phyloP scores from a whole-genome alignment of 2,113 vertebrate species.

The Cyanoramphus novaezelandiae region DNA sequence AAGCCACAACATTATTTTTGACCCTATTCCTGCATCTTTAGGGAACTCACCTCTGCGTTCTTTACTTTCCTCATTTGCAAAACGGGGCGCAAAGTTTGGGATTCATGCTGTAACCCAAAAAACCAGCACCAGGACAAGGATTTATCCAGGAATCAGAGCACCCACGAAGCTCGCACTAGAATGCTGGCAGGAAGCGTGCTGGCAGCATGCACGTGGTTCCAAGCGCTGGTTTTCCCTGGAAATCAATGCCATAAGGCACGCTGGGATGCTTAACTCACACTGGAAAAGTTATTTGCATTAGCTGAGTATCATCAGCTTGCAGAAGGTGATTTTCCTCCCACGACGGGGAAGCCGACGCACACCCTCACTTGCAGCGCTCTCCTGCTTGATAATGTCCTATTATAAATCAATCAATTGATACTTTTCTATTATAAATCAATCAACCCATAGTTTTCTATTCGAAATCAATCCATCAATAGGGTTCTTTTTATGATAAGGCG shows the following conservation, averaged over 20 bases:
- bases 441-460: background rate
- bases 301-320: background rate
- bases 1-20: background rate
- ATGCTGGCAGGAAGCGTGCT: rapidly evolving
- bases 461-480: background rate
- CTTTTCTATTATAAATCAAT: background rate
- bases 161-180: rapidly evolving
- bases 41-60: rapidly evolving
- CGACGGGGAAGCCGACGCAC: rapidly evolving
- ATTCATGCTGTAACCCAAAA: background rate
- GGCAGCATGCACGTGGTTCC: rapidly evolving
- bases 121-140: background rate
- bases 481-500: background rate
- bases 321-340: background rate
- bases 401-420: background rate
- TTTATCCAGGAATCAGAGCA: background rate
- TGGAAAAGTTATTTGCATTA: background rate
- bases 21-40: background rate
- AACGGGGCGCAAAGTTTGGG: background rate
- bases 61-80: background rate
- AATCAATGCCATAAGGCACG: rapidly evolving
- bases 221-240: rapidly evolving
- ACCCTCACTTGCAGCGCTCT: rapidly evolving
- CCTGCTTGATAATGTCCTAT: background rate
- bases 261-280: rapidly evolving